Conservation (phyloP, 1,140 invertebrate genomes). For the Drosophila bocqueti region DNA sequence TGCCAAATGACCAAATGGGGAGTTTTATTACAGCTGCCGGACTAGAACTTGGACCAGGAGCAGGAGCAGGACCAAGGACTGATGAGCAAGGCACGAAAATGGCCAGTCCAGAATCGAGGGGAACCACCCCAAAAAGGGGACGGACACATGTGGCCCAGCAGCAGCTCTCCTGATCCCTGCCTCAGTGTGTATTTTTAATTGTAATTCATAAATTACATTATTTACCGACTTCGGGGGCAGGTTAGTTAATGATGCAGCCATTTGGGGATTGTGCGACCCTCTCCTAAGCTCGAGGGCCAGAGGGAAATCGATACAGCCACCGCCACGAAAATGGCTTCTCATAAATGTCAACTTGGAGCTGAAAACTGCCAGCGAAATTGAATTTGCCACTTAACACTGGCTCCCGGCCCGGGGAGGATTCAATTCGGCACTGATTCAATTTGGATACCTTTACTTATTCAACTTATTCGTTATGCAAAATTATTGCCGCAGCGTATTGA, state of each 20-base stretch:
- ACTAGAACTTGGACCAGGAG: constrained; percentile 8
- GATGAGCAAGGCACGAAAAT: constrained; percentile 63
- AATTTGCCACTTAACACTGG: constrained; percentile 60
- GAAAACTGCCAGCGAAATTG: constrained; percentile 55
- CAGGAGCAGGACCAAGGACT: constrained; percentile 38
- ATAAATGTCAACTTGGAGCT: constrained; percentile 47
- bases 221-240: constrained; percentile 36
- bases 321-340: constrained; percentile 41
- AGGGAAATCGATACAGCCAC: constrained; percentile 37
- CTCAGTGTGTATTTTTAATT: constrained; percentile 64
- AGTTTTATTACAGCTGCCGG: constrained; percentile 66
- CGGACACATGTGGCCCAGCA: constrained; percentile 38
- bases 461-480: constrained; percentile 75
- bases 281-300: not conserved
- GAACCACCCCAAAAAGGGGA: constrained; percentile 24
- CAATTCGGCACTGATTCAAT: constrained; percentile 66
- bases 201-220: constrained; percentile 77
- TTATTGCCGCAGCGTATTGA: constrained; percentile 65
- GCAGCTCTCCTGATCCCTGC: constrained; percentile 3
- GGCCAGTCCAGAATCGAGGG: constrained; percentile 5
- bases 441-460: constrained; percentile 71
- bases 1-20: constrained; percentile 77
- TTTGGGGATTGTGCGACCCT: constrained; percentile 27
- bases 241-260: constrained; percentile 54
- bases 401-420: constrained; percentile 10